Evolutionary conservation across 1,140 invertebrate genomes (phyloP), one percentile per base, ranked within the genome.

Genomic region (Polypedilum pembai): DNA sequence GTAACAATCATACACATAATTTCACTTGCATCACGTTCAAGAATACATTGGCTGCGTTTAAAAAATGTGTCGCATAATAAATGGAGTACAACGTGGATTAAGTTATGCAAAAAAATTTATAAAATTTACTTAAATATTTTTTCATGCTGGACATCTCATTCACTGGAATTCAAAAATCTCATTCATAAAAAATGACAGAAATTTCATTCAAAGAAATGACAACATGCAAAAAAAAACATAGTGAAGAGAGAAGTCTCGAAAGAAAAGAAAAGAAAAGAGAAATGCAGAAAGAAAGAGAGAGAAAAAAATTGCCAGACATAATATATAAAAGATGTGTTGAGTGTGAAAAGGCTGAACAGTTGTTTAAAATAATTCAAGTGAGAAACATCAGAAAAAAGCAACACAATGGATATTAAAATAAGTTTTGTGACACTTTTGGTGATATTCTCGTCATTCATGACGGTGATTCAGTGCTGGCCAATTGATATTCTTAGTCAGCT

Each of bases 351-450:
- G 45, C 45, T 15, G 12, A 56, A 20, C 65, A 69, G 65, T 69
- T 10, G 15, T 69, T 18, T 8, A 69, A 20, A 21, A 8, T 20
- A 18, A 69, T 20, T 21, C 65, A 69, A 69, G 65, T 69, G 65
- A 69, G 65, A 69, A 69, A 69, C 65, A 69, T 69, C 65, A 69
- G 18, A 21, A 69, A 69, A 20, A 69, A 20, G 10, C 17, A 21
- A 69, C 65, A 69, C 65, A 69, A 69, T 69, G 65, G 10, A 69
- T 8, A 21, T 69, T n/a, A 69, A 69, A 69, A 69, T 69, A 21
- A 69, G 20, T 20, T 69, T 69, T 69, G 65, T 21, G 65, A 69
- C 20, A 21, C 17, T 69, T 18, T 69, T 69, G 8, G 65, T 69
- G 17, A n/a, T 69, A 18, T 69, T 20, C 17, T 8, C 65, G 65